Conservation (phyloP, 2,113 vertebrate genomes). For the Chauna torquata region DNA sequence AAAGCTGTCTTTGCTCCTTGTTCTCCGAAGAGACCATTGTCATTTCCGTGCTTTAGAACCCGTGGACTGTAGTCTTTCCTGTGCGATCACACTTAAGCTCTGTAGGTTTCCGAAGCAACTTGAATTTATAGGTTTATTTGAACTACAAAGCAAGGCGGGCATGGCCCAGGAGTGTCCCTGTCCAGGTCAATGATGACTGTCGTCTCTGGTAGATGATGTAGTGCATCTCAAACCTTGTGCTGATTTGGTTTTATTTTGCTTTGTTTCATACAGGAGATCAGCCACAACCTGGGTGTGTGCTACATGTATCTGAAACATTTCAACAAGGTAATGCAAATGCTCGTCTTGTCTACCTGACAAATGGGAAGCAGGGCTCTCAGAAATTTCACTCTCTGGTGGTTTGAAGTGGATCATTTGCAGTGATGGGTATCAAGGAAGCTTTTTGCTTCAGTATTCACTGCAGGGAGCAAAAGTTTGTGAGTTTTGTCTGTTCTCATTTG, state of each 20-base stretch:
- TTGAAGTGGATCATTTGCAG: neutral
- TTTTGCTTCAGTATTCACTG: neutral
- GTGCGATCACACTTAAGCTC: neutral
- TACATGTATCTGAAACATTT: constrained; percentile 95
- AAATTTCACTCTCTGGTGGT: neutral
- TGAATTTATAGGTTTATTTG: neutral
- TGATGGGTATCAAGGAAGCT: neutral
- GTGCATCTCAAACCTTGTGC: neutral
- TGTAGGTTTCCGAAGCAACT: neutral
- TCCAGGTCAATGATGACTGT: neutral
- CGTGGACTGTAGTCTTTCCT: neutral
- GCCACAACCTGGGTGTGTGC: constrained; percentile 93
- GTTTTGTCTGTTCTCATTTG: neutral
- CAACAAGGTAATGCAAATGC: constrained; percentile 81
- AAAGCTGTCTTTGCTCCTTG: neutral
- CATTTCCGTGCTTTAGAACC: neutral
- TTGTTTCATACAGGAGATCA: constrained; percentile 85
- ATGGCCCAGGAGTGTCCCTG: neutral
- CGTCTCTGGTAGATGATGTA: neutral
- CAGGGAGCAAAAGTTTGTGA: neutral
- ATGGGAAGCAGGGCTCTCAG: neutral
- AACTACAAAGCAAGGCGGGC: neutral
- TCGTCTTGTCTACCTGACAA: neutral
- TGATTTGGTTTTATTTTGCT: neutral
- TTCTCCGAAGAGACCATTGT: neutral